Conservation (phyloP, 2,113 vertebrate genomes). For the Heliornis fulica region DNA sequence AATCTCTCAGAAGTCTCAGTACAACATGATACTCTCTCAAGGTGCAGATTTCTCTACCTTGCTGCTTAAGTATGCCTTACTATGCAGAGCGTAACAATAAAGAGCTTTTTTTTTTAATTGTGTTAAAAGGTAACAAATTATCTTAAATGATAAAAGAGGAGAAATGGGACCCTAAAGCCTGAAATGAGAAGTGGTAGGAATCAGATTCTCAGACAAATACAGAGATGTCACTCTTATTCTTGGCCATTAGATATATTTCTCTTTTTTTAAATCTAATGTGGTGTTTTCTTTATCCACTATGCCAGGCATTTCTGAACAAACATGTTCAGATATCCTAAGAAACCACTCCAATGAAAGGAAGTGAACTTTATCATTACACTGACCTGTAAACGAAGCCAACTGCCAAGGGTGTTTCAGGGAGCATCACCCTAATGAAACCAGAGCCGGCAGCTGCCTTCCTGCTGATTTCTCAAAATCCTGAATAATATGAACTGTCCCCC, state of each 20-base stretch:
- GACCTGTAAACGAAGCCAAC: constrained; percentile 5
- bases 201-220: constrained; percentile 28
- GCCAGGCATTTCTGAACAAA: constrained; percentile 27
- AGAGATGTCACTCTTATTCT: constrained; percentile 21
- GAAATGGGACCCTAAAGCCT: constrained; percentile 42
- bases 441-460: not conserved
- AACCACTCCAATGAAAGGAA: not conserved
- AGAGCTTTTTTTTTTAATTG: not conserved
- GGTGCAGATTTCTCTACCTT: constrained; percentile 39
- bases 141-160: constrained; percentile 56
- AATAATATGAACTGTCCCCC: not conserved
- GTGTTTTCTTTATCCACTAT: constrained; percentile 27
- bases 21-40: constrained; percentile 56
- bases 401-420: not conserved
- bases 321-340: not conserved
- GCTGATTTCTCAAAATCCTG: not conserved
- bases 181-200: constrained; percentile 48
- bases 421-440: not conserved
- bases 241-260: constrained; percentile 17
- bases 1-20: constrained; percentile 45
- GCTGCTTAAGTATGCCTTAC: not conserved
- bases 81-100: constrained; percentile 39
- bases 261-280: constrained; percentile 45
- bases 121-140: constrained; percentile 49
- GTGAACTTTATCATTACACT: not conserved